These are phyloP conservation scores for Ifrita kowaldi DNA, from an alignment of 2,113 vertebrate genomes.

Conservation along the genomic window DNA sequence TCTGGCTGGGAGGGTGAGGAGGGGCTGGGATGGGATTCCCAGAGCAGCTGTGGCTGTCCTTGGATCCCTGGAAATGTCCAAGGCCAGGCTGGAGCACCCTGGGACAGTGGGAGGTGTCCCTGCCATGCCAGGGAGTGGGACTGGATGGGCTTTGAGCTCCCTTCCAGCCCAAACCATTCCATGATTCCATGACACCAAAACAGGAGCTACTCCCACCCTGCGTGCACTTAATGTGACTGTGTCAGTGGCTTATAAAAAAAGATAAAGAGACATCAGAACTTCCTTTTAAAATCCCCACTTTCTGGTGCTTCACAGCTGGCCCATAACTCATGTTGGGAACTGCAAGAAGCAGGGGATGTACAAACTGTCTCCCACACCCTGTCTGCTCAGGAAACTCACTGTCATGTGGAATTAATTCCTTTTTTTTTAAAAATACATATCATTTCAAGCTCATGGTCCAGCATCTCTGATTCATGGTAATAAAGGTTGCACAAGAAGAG, in stretches of 20 bases:
- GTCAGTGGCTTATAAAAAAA: background rate
- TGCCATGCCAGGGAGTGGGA: rapidly evolving
- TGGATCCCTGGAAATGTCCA: background rate
- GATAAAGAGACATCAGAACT: background rate
- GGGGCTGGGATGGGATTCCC: rapidly evolving
- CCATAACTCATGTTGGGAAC: background rate
- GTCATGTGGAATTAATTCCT: slow-evolving; percentile 9
- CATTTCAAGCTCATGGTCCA: background rate
- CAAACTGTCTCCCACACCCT: background rate
- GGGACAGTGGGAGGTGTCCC: rapidly evolving
- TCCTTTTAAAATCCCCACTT: background rate
- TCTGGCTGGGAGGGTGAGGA: background rate
- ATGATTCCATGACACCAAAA: background rate
- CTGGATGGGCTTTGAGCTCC: rapidly evolving
- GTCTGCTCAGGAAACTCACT: slow-evolving; percentile 2
- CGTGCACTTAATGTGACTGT: background rate
- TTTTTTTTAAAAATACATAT: background rate
- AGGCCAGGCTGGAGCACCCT: rapidly evolving
- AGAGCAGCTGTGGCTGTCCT: background rate
- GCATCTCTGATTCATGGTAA: slow-evolving; percentile 2
- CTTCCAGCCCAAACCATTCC: background rate
- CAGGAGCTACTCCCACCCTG: background rate
- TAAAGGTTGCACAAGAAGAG: slow-evolving; percentile 6
- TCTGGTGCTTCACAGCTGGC: background rate
- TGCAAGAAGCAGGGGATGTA: background rate